Evolutionary conservation across 1,140 invertebrate species (phyloP).

Genomic region (Drosophila orosa): DNA sequence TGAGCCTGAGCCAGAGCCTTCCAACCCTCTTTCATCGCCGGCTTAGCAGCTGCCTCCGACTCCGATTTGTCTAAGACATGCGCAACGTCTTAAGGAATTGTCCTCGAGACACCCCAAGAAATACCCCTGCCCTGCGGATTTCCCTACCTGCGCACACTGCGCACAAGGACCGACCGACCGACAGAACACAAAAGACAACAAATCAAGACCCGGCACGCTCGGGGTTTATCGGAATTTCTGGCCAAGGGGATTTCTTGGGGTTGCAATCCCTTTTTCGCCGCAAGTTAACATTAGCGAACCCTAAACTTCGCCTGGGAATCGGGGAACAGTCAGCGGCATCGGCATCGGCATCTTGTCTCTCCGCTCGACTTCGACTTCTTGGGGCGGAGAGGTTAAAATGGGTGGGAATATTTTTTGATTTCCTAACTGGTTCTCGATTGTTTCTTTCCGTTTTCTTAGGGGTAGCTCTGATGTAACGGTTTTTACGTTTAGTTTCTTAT

Average conservation of each 20-base stretch:
- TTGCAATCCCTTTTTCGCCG: constrained; percentile 34
- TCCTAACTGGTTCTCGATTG: constrained; percentile 42
- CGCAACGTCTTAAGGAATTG: constrained; percentile 75
- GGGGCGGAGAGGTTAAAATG: constrained; percentile 71
- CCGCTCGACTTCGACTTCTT: constrained; percentile 57
- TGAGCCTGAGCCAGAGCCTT: constrained; percentile 55
- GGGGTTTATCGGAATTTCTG: constrained; percentile 46
- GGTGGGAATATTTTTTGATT: constrained; percentile 82
- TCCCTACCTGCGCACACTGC: constrained; percentile 45
- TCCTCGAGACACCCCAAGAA: constrained; percentile 50
- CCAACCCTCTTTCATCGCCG: constrained; percentile 56
- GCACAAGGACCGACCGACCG: constrained; percentile 8
- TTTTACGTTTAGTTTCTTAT: constrained; percentile 11
- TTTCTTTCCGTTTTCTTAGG: constrained; percentile 37
- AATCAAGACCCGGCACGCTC: constrained; percentile 44
- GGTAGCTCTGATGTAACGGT: constrained; percentile 30
- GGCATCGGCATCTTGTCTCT: constrained; percentile 43
- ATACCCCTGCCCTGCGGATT: constrained; percentile 50
- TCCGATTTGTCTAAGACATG: constrained; percentile 69
- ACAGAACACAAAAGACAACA: constrained; percentile 46
- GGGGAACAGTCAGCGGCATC: neutral
- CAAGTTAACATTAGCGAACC: constrained; percentile 27
- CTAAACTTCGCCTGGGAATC: constrained; percentile 64
- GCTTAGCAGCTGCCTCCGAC: constrained; percentile 65
- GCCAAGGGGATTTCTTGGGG: constrained; percentile 41